Evolutionary conservation across 2,113 vertebrate genomes (phyloP), one percentile per base, ranked within the genome.

Genomic region (Festucalex cinctus): DNA sequence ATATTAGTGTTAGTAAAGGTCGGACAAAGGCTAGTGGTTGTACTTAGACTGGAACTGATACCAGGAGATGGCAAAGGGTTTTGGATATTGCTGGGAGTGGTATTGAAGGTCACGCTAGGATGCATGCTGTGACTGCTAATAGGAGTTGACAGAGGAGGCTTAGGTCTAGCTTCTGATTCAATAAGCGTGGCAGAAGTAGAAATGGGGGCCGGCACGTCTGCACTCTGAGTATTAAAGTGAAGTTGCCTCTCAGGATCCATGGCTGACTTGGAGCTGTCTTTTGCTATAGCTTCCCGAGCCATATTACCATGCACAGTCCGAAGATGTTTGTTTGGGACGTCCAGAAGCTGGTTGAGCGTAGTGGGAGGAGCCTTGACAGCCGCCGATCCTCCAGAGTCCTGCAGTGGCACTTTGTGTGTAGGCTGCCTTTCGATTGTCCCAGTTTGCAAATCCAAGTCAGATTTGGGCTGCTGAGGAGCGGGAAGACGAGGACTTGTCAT

Each of bases 281-380:
- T 91, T 58, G 78, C 84, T 13, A 68, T 39, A 14, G 44, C 73
- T 58, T 89, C 88, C 63, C 80, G 80, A 48, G 60, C 76, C 28
- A 49, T 63, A 76, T 65, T 69, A 70, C 56, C 60, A 63, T 88
- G 88, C 41, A 89, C 63, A 26, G 94, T 87, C 41, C 95, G 94
- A 85, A 91, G 89, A 54, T 92, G 89, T 73, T 91, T 86, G 24
- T 93, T 94, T 71, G 92, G 86, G 85, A 94, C 94, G 84, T 98
- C 97, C 75, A 99, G 91, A 81, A 98, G 91, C 85, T 98, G 97
- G 89, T 96, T 96, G 71, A 98, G 88, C 13, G 95, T 97, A 64
- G 95, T 95, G 70, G 96, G 95, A 76, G 94, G 90, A 74, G 95
- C 91, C 81, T 92, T 94, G 83, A 94, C 89, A 79, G 93, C 90